Conservation (phyloP, 1,140 invertebrate genomes). For the Cecropterus lyciades region DNA sequence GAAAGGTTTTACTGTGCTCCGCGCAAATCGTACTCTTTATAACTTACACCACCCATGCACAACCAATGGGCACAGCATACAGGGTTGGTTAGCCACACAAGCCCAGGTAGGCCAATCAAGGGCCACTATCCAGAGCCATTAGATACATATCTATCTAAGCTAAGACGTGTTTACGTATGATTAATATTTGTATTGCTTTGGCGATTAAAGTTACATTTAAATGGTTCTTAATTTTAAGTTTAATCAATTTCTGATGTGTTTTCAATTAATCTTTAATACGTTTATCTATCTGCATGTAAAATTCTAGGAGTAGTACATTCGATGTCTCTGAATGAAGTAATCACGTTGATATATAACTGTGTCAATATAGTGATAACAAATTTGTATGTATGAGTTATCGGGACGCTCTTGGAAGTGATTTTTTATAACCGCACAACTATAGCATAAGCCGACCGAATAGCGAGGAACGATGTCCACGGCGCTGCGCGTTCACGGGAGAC, state of each 20-base stretch:
- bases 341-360: neutral
- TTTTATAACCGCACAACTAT: conserved; percentile 61
- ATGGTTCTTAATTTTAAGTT: conserved; percentile 24
- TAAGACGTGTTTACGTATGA: conserved; percentile 23
- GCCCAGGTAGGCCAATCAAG: neutral
- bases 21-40: neutral
- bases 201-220: conserved; percentile 20
- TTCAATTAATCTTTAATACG: conserved; percentile 14
- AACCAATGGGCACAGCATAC: neutral
- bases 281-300: conserved; percentile 1
- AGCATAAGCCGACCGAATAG: conserved; percentile 51
- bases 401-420: too few species aligned
- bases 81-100: neutral
- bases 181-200: conserved; percentile 23
- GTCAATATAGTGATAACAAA: neutral
- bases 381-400: neutral
- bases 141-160: conserved; percentile 47
- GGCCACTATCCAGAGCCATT: conserved; percentile 28
- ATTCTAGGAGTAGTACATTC: neutral
- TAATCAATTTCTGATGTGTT: conserved; percentile 1
- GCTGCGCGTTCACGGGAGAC: conserved; percentile 14
- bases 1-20: too few species aligned
- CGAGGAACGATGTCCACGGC: conserved; percentile 30
- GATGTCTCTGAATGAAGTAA: conserved; percentile 1
- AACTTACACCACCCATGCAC: neutral